Base-by-base conservation (phyloP, 2,797 vertebrate species). In the Eremophila alpestris region DNA sequence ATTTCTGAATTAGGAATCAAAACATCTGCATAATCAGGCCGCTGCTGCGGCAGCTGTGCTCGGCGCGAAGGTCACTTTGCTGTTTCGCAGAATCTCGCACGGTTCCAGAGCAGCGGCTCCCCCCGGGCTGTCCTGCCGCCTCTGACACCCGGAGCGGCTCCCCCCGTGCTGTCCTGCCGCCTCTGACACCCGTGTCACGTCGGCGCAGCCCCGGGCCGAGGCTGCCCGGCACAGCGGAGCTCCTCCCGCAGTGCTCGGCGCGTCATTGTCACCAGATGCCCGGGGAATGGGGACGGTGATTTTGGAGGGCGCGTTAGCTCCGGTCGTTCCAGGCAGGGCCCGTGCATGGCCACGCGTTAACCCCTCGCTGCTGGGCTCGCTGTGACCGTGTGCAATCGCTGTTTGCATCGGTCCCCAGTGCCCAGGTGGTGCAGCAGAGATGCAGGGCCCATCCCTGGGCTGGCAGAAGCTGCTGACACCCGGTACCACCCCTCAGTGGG, bases 1-100 rank as follows among this genome's bases (percentile, higher is more conserved):
- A 97, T 97, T 97, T 96, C 97, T 97, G 97, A 98, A 97, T 97
- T 96, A 96, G 94, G 96, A 94, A 95, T 96, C 96, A 95, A 96
- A 97, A 96, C 97, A 93, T 97, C 65, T 89, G 96, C 93, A 96
- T 93, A 95, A 94, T 97, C 87, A 26, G 32, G 48, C 73, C 19
- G 34, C 94, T 73, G 90, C 93, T 82, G 94, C 48, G 6, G 92
- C 97, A 96, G 96, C 95, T 96, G 94, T 48, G n/a, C 90, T 78
- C 58, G 8, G 82, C 32, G 2, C 64, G 84, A 92, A 95, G 95
- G 96, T 96, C 96, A 74, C 94, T 97, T 93, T 85, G 83, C 85
- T 82, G 52, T 48, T 55, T 4, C 9, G 49, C 15, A 0, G 4
- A 8, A 65, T 59, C 43, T 7, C 0, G 4, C 5, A 0, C 41